Evolutionary conservation across 2,888 invertebrate species (phyloP).

Genomic region (Phaedon cochleariae): DNA sequence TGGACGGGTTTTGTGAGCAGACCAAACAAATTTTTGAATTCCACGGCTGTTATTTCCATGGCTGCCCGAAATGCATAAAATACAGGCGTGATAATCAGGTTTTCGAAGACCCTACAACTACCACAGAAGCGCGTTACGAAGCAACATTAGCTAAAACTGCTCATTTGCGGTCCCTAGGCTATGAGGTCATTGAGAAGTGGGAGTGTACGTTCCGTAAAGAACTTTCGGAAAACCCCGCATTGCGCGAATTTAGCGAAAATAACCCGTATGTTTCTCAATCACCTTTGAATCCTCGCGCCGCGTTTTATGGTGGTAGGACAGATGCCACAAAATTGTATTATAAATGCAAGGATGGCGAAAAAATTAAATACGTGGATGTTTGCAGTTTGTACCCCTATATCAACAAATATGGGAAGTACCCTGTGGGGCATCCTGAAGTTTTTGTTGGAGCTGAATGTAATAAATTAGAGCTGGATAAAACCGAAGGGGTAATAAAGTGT

Average conservation of each 20-base stretch:
- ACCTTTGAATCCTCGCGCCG: constrained; percentile 36
- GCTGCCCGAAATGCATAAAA: constrained; percentile 18
- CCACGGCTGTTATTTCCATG: constrained; percentile 37
- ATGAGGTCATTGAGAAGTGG: neutral
- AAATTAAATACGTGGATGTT: constrained; percentile 47
- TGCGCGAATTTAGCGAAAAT: neutral
- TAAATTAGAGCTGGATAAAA: no score
- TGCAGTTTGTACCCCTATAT: constrained; percentile 46
- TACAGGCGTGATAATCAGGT: constrained; percentile 12
- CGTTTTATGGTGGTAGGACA: constrained; percentile 35
- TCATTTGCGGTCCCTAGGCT: constrained; percentile 12
- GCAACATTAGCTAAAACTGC: constrained; percentile 18
- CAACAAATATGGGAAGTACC: constrained; percentile 47
- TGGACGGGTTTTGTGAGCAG: constrained; percentile 31
- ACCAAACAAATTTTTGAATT: constrained; percentile 39
- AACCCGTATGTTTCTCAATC: constrained; percentile 16
- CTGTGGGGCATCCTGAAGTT: constrained; percentile 47
- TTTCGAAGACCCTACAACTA: no score
- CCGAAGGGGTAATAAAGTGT: no score
- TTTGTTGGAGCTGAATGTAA: no score
- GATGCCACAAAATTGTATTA: constrained; percentile 20
- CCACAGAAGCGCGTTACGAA: constrained; percentile 9
- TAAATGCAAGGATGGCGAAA: constrained; percentile 15
- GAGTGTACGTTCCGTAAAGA: neutral
- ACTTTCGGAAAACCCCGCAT: neutral